Evolutionary conservation across 2,797 vertebrate species (phyloP), one percentile per base, ranked within the genome.

Genomic region (Platalea minor): DNA sequence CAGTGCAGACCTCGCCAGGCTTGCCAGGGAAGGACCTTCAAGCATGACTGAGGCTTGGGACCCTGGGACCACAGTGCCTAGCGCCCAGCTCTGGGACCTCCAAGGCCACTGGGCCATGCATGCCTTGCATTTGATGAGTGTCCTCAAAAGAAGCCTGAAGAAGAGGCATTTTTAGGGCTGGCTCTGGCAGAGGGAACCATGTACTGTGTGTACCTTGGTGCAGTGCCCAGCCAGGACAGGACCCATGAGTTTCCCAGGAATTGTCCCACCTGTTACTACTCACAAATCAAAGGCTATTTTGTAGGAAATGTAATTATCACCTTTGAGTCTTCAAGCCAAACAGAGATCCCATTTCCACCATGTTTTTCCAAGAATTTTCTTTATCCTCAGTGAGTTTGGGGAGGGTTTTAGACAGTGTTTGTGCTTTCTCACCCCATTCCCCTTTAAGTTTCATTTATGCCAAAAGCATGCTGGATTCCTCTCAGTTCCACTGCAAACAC

Each of bases 111-210:
- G 37, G 48, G 33, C 3, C 65, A 41, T 45, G 31, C 35, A 37
- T 0, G 1, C 8, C n/a, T 77, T 43, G 18, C 0, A 3, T 18
- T 68, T 25, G 18, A 21, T 20, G 29, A 19, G 10, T 31, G 4
- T 57, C 18, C 51, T 18, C 59, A 31, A 51, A 45, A 60, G 21
- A 24, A 48, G 13, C 23, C 25, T 25, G 51, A 64, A 57, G 24
- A 70, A 31, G 12, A 84, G 17, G 28, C 5, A 8, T 20, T 64
- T 59, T 29, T 6, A 29, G 31, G 50, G 43, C 46, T 74, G 33
- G n/a, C 9, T 68, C n/a, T 68, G 67, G 11, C 33, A 63, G 54
- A 50, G 11, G 15, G 18, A 61, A 13, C 11, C 11, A 21, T 1
- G 37, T 5, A n/a, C 10, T 0, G 0, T 19, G 17, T 20, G 23